Conservation (phyloP, 2,888 invertebrate species). For the Epiblema foenella region DNA sequence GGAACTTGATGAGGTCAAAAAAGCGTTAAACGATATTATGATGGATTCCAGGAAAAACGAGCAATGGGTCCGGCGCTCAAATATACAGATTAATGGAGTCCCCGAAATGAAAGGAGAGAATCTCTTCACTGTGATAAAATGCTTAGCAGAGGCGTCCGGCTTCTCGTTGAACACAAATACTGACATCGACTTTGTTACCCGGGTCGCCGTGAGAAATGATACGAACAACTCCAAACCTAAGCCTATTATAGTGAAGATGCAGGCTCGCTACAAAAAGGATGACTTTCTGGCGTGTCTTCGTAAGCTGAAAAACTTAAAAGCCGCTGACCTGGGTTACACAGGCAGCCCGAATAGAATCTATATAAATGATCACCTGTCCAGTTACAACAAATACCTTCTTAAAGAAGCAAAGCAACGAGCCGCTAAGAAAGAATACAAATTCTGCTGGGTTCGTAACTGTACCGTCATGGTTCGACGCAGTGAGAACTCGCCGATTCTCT, state of each 20-base stretch:
- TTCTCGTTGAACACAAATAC: neutral
- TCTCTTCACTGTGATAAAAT: neutral
- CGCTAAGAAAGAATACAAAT: neutral
- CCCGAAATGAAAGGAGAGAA: slow-evolving; percentile 5
- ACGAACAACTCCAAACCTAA: neutral
- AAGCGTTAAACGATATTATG: no score
- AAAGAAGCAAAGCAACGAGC: neutral
- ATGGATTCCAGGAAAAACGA: no score
- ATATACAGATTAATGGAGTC: neutral
- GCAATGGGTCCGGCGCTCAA: no score
- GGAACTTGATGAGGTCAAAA: no score
- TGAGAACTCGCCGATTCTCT: no score
- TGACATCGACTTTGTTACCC: slow-evolving; percentile 3
- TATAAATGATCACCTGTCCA: slow-evolving; percentile 5
- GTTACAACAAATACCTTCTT: slow-evolving; percentile 1
- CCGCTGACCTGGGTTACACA: neutral
- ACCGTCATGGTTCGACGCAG: neutral
- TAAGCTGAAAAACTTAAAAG: slow-evolving; percentile 1
- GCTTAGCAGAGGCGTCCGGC: neutral
- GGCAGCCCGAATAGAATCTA: neutral
- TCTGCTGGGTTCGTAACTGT: slow-evolving; percentile 8
- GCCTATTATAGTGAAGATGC: slow-evolving; percentile 5
- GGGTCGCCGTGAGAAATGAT: slow-evolving; percentile 10
- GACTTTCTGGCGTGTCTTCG: neutral
- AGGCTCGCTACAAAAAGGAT: slow-evolving; percentile 8